These are phyloP conservation scores for Formica aserva DNA, from an alignment of 2,888 invertebrate species.

Conservation along the genomic window DNA sequence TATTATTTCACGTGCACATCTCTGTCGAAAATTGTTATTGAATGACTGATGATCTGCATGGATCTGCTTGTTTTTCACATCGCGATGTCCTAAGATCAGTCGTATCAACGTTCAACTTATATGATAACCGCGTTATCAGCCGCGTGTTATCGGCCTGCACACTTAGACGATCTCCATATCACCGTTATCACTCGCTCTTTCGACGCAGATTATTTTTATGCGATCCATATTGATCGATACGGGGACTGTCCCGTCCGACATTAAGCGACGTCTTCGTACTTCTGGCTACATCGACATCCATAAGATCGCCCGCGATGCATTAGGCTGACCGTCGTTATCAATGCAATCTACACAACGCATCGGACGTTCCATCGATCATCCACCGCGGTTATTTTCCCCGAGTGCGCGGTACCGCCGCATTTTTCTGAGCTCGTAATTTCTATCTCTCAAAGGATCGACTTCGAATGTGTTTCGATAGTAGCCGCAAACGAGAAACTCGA, in stretches of 20 bases:
- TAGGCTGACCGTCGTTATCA: conserved; percentile 65
- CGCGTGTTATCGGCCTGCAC: neutral
- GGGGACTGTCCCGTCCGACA: neutral
- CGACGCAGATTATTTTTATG: conserved; percentile 10
- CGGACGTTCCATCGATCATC: conserved; percentile 67
- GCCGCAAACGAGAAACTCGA: neutral
- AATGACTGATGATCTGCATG: neutral
- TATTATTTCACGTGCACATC: conserved; percentile 8
- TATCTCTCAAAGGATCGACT: neutral
- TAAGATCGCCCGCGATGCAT: conserved; percentile 63
- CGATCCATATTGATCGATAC: conserved; percentile 42
- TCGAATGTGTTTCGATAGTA: neutral
- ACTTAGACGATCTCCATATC: conserved; percentile 3
- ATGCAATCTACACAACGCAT: conserved; percentile 61
- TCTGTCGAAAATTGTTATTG: neutral
- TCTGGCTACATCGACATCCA: conserved; percentile 49
- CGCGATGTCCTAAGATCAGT: neutral
- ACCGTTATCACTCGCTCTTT: conserved; percentile 26
- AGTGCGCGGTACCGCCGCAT: conserved; percentile 36
- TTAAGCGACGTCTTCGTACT: conserved; percentile 52
- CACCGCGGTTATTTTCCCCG: conserved; percentile 42
- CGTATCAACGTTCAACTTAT: neutral
- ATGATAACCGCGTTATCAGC: neutral
- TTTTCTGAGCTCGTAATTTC: conserved; percentile 25
- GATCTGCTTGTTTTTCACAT: conserved; percentile 3